Percentiles rank a stretch among this genome's conserved stretches.
Conservation (phyloP, 2,797 vertebrate genomes). For the Triplophysa yarkandensis region DNA sequence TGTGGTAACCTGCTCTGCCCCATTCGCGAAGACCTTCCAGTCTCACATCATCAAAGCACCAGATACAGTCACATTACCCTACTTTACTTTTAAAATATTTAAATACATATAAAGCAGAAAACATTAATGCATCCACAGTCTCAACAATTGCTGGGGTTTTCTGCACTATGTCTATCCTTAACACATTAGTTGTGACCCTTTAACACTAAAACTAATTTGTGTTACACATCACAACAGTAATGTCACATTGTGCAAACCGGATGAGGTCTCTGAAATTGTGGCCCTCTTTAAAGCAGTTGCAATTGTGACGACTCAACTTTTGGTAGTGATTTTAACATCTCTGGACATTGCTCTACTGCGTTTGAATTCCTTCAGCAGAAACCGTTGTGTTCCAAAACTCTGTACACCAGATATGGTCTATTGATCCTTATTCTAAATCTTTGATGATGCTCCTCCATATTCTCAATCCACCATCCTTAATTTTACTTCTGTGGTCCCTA, state of each 20-base stretch:
- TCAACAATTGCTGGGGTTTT: not conserved
- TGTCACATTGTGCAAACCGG: constrained; percentile 2
- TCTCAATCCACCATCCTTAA: constrained; percentile 4
- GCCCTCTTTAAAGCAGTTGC: not conserved
- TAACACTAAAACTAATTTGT: constrained; percentile 23
- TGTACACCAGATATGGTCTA: constrained; percentile 51
- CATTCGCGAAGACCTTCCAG: constrained; percentile 13
- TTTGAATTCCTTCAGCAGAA: constrained; percentile 31
- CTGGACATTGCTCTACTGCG: not conserved
- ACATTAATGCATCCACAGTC: not conserved
- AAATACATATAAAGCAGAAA: constrained; percentile 11
- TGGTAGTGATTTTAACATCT: not conserved
- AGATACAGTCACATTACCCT: constrained; percentile 24
- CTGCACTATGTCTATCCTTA: not conserved
- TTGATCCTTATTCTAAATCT: constrained; percentile 55
- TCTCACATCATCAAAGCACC: constrained; percentile 4
- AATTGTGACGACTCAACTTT: constrained; percentile 7
- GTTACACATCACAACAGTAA: not conserved
- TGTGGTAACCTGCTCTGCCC: constrained; percentile 21
- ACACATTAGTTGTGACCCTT: not conserved
- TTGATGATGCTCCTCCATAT: constrained; percentile 48
- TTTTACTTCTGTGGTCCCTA: constrained; percentile 17
- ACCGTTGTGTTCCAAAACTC: constrained; percentile 10
- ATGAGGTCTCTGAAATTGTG: not conserved
- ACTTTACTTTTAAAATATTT: not conserved